Base-by-base conservation (phyloP, 2,888 invertebrate genomes). In the Trichopria drosophilae region DNA sequence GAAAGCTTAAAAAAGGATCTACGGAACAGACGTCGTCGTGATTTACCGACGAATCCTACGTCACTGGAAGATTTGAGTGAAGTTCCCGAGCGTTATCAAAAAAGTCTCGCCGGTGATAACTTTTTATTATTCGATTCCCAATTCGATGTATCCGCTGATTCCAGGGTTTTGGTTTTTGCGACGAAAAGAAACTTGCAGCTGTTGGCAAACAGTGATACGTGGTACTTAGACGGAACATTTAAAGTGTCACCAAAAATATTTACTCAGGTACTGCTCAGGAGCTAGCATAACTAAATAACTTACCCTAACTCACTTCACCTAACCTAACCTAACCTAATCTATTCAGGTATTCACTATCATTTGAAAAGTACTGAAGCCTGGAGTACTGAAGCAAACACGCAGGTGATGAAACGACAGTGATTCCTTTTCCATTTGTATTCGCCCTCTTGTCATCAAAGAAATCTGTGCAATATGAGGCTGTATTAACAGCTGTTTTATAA, bases 211-310 rank as follows among this genome's bases (percentile, higher is more conserved):
- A 18, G 9, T 10, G 15, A 1, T 16, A 18, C 9, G 18, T 32
- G 32, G 32, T 32, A 32, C 18, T 9, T 32, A 4, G 32, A 32
- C 32, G 32, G 32, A n/a, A 32, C 32, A 6, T 32, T 32, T 12
- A 16, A 15, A 16, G 32, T 32, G 9, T 32, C 15, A 16, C 32
- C 32, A n/a, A 18, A 4, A 15, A 32, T 32, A 32, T 32, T 32
- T 32, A 32, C n/a, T 9, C 32, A 32, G n/a, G n/a, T n/a, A n/a
- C n/a, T n/a, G n/a, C n/a, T n/a, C n/a, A n/a, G n/a, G n/a, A n/a
- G n/a, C n/a, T n/a, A n/a, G n/a, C n/a, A n/a, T n/a, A n/a, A n/a
- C n/a, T n/a, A n/a, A n/a, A n/a, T n/a, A n/a, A n/a, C n/a, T n/a
- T n/a, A n/a, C n/a, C n/a, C n/a, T n/a, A n/a, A n/a, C n/a, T n/a